phyloP scores from a whole-genome alignment of 2,113 vertebrate genomes.

The Myotis brandtii region DNA sequence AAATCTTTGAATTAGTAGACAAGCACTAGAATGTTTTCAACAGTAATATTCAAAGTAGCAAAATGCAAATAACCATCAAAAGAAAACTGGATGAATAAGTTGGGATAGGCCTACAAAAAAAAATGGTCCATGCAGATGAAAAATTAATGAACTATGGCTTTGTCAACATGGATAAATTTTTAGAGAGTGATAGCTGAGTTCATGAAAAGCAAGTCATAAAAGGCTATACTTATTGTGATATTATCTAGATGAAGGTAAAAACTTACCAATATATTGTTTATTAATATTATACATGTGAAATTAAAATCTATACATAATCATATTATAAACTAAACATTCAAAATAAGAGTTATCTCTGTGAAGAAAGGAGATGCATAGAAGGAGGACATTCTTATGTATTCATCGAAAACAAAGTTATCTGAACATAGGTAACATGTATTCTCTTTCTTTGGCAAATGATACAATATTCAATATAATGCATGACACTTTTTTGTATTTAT shows the following conservation, averaged over 20 bases:
- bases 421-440: neutral
- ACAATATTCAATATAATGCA: neutral
- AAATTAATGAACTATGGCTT: slow-evolving; percentile 28
- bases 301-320: neutral
- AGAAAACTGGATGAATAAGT: neutral
- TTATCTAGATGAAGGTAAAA: slow-evolving; percentile 23
- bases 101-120: neutral
- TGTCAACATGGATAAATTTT: neutral
- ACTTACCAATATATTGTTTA: neutral
- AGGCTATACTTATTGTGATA: neutral
- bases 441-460: neutral
- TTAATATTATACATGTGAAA: neutral
- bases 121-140: slow-evolving; percentile 15
- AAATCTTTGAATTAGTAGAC: slow-evolving; percentile 47
- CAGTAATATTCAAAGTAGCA: neutral
- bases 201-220: slow-evolving; percentile 39
- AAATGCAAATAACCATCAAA: slow-evolving; percentile 43
- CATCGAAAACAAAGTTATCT: neutral
- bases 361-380: neutral
- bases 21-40: slow-evolving; percentile 2
- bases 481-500: neutral
- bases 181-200: neutral
- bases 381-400: neutral
- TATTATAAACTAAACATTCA: neutral
- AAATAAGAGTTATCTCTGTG: neutral